phyloP scores from a whole-genome alignment of 2,888 invertebrate genomes.

The Keiferia lycopersicella region DNA sequence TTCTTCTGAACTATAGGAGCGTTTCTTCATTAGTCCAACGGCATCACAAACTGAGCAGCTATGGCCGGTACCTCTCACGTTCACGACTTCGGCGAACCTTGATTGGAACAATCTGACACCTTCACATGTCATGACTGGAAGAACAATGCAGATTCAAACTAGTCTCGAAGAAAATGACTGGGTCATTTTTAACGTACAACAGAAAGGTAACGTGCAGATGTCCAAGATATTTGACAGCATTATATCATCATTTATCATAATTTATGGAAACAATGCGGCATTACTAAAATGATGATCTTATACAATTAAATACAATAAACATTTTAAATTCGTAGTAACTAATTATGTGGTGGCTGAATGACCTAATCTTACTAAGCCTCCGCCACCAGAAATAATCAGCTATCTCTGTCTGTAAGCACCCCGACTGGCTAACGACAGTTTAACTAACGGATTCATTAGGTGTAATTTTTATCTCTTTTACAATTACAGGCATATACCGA shows the following conservation, averaged over 20 bases:
- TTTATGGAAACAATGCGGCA: neutral
- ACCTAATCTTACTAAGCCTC: too few relatives aligned
- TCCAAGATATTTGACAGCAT: neutral
- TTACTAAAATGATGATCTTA: too few relatives aligned
- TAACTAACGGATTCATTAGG: too few relatives aligned
- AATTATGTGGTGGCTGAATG: too few relatives aligned
- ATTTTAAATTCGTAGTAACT: too few relatives aligned
- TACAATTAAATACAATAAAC: too few relatives aligned
- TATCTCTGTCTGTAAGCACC: too few relatives aligned
- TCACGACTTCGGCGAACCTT: constrained; percentile 60
- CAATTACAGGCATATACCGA: constrained; percentile 80
- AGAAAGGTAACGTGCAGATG: constrained; percentile 66
- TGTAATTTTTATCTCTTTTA: constrained; percentile 35
- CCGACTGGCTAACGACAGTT: too few relatives aligned
- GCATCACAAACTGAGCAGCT: constrained; percentile 50
- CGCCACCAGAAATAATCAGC: too few relatives aligned
- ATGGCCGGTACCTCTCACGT: constrained; percentile 74
- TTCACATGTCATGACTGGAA: constrained; percentile 49
- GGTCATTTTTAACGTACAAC: constrained; percentile 83
- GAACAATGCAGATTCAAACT: constrained; percentile 44
- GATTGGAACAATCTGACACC: constrained; percentile 58
- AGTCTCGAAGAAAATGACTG: constrained; percentile 64
- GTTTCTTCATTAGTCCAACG: constrained; percentile 60
- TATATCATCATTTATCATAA: too few relatives aligned
- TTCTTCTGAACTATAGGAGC: constrained; percentile 49